These are phyloP conservation scores for Leguminivora glycinivorella DNA, from an alignment of 1,140 invertebrate species.

Conservation along the genomic window DNA sequence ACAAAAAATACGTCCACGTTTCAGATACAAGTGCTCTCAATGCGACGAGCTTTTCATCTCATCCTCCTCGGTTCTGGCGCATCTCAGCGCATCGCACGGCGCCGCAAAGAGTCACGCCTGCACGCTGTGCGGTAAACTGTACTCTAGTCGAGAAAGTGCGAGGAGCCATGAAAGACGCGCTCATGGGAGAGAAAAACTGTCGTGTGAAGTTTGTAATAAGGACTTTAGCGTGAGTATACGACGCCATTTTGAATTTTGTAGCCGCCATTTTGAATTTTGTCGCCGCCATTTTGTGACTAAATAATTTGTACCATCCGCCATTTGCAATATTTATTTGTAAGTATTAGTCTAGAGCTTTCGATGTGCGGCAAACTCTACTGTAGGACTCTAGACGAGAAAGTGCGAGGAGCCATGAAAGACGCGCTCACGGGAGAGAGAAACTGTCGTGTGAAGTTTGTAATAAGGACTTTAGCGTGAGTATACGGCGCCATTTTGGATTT, in stretches of 20 bases:
- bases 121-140: constrained; percentile 36
- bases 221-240: constrained; percentile 27
- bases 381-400: constrained; percentile 42
- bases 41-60: constrained; percentile 44
- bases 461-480: constrained; percentile 25
- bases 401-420: constrained; percentile 39
- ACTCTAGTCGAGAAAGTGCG: constrained; percentile 43
- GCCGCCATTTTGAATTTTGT: too few relatives aligned
- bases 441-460: not conserved
- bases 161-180: constrained; percentile 39
- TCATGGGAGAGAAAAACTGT: constrained; percentile 30
- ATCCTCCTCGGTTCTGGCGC: constrained; percentile 39
- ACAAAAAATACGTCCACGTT: too few relatives aligned
- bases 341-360: too few relatives aligned
- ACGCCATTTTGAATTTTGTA: too few relatives aligned
- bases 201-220: not conserved
- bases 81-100: constrained; percentile 38
- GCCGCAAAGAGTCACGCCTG: constrained; percentile 36
- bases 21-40: constrained; percentile 43
- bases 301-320: too few relatives aligned
- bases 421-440: constrained; percentile 34
- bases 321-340: too few relatives aligned
- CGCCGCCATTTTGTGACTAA: too few relatives aligned
- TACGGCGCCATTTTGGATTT: too few relatives aligned
- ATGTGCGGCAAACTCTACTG: constrained; percentile 40